These are phyloP conservation scores for Enoplosus armatus DNA, from an alignment of 2,797 vertebrate species.

Conservation along the genomic window DNA sequence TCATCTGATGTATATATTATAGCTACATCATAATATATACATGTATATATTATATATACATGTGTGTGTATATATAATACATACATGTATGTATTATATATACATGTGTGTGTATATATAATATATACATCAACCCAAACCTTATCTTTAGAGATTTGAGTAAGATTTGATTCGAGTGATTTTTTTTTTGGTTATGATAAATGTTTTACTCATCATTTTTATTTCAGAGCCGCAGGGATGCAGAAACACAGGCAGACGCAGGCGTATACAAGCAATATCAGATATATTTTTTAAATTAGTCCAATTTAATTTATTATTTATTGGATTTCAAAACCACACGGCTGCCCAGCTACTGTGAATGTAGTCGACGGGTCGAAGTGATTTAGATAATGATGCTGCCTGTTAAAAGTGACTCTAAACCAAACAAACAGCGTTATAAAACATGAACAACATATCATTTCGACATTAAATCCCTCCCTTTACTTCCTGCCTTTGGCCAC, in stretches of 20 bases:
- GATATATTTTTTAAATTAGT: not conserved
- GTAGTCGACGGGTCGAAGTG: not conserved
- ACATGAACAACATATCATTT: not conserved
- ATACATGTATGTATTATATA: not conserved
- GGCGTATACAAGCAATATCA: not conserved
- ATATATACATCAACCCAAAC: not conserved
- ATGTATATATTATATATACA: not conserved
- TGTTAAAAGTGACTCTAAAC: not conserved
- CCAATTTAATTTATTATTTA: not conserved
- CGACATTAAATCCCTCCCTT: not conserved
- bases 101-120: not conserved
- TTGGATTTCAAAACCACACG: not conserved
- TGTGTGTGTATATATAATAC: not conserved
- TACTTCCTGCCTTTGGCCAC: not conserved
- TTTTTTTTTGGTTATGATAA: not conserved
- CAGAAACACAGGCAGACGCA: not conserved
- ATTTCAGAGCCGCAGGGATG: not conserved
- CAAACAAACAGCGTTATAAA: not conserved
- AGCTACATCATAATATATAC: not conserved
- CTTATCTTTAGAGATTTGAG: not conserved
- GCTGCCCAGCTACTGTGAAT: not conserved
- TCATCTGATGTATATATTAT: not conserved
- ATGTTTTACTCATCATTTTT: not conserved
- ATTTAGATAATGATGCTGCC: accelerated
- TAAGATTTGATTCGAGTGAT: too few relatives aligned